These are phyloP conservation scores for Plebejus melissa DNA, from an alignment of 2,888 invertebrate genomes.

Conservation along the genomic window DNA sequence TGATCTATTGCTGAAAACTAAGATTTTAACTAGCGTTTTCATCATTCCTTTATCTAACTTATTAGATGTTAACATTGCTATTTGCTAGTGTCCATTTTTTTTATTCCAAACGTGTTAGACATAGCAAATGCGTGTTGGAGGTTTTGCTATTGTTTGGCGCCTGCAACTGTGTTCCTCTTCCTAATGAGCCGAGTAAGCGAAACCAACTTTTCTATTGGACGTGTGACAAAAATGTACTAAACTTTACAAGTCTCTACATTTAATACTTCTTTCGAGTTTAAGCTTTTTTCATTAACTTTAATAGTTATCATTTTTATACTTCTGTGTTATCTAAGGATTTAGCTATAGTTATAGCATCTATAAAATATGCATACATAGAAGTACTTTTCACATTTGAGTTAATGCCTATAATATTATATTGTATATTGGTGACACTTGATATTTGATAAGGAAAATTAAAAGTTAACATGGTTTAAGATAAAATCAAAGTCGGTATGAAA, in stretches of 20 bases:
- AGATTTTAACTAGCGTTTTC: no score
- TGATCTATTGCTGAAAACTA: no score
- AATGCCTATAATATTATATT: background rate
- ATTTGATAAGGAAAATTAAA: background rate
- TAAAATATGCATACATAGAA: background rate
- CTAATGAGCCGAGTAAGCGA: background rate
- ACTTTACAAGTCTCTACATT: background rate
- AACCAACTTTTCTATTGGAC: background rate
- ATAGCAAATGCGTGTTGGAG: background rate
- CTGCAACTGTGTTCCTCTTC: background rate
- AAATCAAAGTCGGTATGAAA: background rate
- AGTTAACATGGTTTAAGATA: background rate
- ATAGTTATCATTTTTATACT: background rate
- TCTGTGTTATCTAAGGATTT: no score
- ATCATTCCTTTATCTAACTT: no score
- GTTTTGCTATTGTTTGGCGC: background rate
- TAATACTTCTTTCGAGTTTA: background rate
- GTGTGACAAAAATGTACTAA: background rate
- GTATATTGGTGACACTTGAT: background rate
- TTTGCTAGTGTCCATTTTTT: background rate
- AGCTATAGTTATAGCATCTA: no score
- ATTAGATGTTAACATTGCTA: no score
- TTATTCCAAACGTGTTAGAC: background rate
- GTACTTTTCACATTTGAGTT: background rate
- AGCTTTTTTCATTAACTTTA: background rate